Evolutionary conservation across 2,797 vertebrate species (phyloP), one percentile per base, ranked within the genome.

Genomic region (Benthosema pterotum): DNA sequence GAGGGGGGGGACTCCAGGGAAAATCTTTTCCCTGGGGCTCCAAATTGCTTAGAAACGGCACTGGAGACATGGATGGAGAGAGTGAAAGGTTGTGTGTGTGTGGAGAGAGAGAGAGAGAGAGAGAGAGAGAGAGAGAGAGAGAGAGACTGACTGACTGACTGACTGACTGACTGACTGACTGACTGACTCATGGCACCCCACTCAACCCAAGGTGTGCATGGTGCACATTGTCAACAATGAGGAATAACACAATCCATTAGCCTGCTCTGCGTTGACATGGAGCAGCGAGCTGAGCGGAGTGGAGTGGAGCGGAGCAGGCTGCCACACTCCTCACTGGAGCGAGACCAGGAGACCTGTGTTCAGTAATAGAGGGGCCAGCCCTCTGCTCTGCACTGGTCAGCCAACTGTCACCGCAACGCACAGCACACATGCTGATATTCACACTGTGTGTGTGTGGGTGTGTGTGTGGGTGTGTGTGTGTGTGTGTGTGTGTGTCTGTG

Each of bases 161-260:
- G n/a, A n/a, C n/a, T n/a, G 45, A 45, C 48, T 28, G n/a, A n/a
- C n/a, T n/a, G n/a, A n/a, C n/a, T n/a, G n/a, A n/a, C n/a, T n/a
- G n/a, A n/a, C n/a, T n/a, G 45, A 45, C 48, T 28, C 16, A 16
- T 12, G 49, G 51, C 48, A 59, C 60, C 48, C 60, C 49, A 43
- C 65, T 72, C 77, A 72, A 64, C 74, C 65, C 73, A 59, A 52
- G 77, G 72, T 65, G 63, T 77, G 69, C n/a, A n/a, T n/a, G n/a
- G n/a, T n/a, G 77, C 78, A 81, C 69, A 72, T 75, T 82, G 80
- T 87, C 83, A 86, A 89, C 82, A 86, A 76, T 58, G 18, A 77
- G 79, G 74, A 83, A 88, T 83, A 88, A 88, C 80, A 87, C 80
- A 83, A 91, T 88, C 87, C 84, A 87, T 89, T 88, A 88, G 79